Conservation (phyloP, 2,888 invertebrate species). For the Melipona beecheii region DNA sequence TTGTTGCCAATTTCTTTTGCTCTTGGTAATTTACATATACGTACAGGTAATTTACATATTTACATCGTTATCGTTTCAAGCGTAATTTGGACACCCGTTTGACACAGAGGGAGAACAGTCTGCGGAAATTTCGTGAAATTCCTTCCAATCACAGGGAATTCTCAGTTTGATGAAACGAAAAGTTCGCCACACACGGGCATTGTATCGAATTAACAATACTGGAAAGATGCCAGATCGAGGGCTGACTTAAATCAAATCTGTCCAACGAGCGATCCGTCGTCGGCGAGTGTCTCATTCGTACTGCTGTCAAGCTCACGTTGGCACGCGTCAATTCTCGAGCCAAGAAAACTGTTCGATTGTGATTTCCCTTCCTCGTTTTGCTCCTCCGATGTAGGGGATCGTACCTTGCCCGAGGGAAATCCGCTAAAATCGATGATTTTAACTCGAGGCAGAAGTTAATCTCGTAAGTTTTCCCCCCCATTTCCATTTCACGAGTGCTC, state of each 20-base stretch:
- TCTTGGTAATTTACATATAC: no score
- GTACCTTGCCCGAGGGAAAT: not conserved
- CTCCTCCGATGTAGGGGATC: not conserved
- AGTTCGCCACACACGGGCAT: slow-evolving; percentile 19
- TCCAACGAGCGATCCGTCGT: slow-evolving; percentile 52
- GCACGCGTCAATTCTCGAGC: slow-evolving; percentile 67
- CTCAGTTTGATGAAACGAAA: not conserved
- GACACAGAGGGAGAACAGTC: not conserved
- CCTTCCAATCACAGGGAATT: not conserved
- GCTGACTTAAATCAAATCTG: slow-evolving; percentile 66
- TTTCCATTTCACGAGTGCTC: not conserved
- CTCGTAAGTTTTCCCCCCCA: not conserved
- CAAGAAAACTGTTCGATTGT: slow-evolving; percentile 60
- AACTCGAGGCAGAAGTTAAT: slow-evolving; percentile 1
- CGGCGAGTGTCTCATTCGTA: slow-evolving; percentile 56
- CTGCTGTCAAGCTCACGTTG: slow-evolving; percentile 62
- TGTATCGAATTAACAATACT: slow-evolving; percentile 60
- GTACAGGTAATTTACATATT: no score
- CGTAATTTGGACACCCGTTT: not conserved
- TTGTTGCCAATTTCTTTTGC: no score
- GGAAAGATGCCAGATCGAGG: slow-evolving; percentile 61
- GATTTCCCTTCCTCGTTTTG: slow-evolving; percentile 20
- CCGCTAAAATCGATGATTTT: slow-evolving; percentile 20
- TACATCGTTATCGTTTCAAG: not conserved
- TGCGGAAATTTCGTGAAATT: not conserved